Evolutionary conservation across 2,113 vertebrate genomes (phyloP), one percentile per base, ranked within the genome.

Genomic region (Cephalopterus ornatus): DNA sequence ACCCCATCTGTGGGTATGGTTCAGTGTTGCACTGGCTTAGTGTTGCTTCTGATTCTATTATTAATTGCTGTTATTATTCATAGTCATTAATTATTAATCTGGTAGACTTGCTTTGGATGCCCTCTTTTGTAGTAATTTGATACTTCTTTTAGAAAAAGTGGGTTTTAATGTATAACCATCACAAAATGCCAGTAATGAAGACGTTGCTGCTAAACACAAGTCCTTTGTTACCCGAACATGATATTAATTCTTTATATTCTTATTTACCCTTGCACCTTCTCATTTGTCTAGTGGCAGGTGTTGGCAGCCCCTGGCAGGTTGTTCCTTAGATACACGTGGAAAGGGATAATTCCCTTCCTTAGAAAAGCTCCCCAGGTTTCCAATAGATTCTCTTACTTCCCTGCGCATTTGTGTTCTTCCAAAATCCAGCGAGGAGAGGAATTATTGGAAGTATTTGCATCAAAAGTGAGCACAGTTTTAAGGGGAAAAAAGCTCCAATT

Each of bases 401-500:
- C 18, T 16, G 11, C 9, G 16, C 59, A 13, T 52, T 73, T 49
- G 28, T 61, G 1, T 78, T 77, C 58, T 89, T 39, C 74, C 68
- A 47, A n/a, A 61, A 37, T 56, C 53, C 61, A 58, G 2, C 23
- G 56, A 71, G 47, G 49, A 74, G 59, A 46, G 58, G 52, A 19
- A 47, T 83, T 66, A 8, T 5, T 61, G 70, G n/a, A 39, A 62
- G 6, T n/a, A 33, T 79, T 76, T 70, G 17, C 27, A 3, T 62
- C 16, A 32, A 22, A 80, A 86, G 9, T 18, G 53, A 66, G 23
- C 58, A 7, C 17, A 4, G 17, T n/a, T 91, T 63, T 70, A 37
- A 39, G 79, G 28, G 14, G 16, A 1, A 23, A 20, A 66, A 33
- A 0, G 0, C 33, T 32, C 2, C 26, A 18, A 0, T 20, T 80